Conservation (phyloP, 2,888 invertebrate species). For the Siphlonurus alternatus region DNA sequence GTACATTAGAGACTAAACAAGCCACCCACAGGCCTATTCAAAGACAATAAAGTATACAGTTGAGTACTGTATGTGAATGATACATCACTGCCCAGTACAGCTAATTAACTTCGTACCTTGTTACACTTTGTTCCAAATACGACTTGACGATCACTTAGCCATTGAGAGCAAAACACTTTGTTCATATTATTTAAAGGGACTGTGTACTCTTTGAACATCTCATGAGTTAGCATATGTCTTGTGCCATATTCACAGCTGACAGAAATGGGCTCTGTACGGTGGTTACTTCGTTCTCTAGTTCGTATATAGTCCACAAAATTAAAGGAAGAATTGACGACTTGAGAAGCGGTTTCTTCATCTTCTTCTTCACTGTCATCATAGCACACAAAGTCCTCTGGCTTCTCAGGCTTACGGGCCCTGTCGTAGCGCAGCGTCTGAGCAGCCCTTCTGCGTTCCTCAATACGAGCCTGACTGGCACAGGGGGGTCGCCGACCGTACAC, state of each 20-base stretch:
- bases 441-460: constrained; percentile 56
- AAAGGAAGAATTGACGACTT: constrained; percentile 26
- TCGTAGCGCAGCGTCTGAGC: constrained; percentile 45
- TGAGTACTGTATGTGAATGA: no score
- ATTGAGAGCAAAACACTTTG: constrained; percentile 89
- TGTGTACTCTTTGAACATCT: constrained; percentile 73
- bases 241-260: constrained; percentile 68
- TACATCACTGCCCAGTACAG: no score
- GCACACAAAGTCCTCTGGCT: constrained; percentile 78
- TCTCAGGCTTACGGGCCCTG: constrained; percentile 63
- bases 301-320: constrained; percentile 75
- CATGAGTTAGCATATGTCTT: constrained; percentile 74
- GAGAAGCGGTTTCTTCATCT: constrained; percentile 61
- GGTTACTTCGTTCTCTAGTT: constrained; percentile 52
- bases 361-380: constrained; percentile 81
- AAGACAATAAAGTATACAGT: no score
- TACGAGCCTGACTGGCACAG: constrained; percentile 51
- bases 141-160: constrained; percentile 88
- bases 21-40: no score
- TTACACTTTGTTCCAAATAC: constrained; percentile 96
- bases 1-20: no score
- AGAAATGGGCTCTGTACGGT: constrained; percentile 42
- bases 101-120: constrained; percentile 58
- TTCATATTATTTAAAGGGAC: constrained; percentile 72
- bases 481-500: constrained; percentile 59